These are phyloP conservation scores for Athalia rosae DNA, from an alignment of 2,888 invertebrate species.

Conservation along the genomic window DNA sequence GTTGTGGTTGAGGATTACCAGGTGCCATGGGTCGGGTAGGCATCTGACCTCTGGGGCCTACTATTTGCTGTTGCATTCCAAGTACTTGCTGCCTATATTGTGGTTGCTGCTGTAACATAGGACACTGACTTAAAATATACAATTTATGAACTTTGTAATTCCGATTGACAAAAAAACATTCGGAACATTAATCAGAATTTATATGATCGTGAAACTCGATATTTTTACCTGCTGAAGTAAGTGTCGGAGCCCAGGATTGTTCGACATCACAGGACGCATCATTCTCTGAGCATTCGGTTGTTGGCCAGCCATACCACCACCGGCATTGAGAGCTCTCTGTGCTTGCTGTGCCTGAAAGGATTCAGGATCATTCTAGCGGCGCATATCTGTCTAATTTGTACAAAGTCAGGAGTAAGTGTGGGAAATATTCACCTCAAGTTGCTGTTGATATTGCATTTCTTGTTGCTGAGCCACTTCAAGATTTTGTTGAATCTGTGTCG, in stretches of 20 bases:
- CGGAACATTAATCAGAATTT: background rate
- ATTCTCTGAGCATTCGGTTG: conserved; percentile 78
- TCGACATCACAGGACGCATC: conserved; percentile 84
- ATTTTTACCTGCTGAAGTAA: conserved; percentile 83
- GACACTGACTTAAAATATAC: conserved; percentile 38
- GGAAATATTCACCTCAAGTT: conserved; percentile 77
- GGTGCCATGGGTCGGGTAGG: conserved; percentile 72
- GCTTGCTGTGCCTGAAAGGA: conserved; percentile 68
- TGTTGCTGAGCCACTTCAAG: conserved; percentile 86
- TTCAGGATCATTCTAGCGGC: background rate
- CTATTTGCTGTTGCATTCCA: conserved; percentile 76
- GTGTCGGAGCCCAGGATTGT: conserved; percentile 88
- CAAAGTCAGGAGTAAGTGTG: conserved; percentile 13
- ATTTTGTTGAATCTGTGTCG: conserved; percentile 77
- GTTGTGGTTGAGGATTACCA: conserved; percentile 72
- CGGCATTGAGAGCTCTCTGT: conserved; percentile 67
- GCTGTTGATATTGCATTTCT: conserved; percentile 86
- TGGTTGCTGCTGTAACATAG: conserved; percentile 77
- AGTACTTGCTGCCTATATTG: conserved; percentile 81
- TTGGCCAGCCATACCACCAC: conserved; percentile 68
- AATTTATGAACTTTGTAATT: background rate
- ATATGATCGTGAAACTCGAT: conserved; percentile 40
- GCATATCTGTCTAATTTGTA: background rate
- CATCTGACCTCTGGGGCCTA: conserved; percentile 73
- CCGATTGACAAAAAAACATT: background rate